Percentiles rank a stretch among this genome's conserved stretches.
phyloP scores from a whole-genome alignment of 2,888 invertebrate species.

The Sceliomorpha sp. region DNA sequence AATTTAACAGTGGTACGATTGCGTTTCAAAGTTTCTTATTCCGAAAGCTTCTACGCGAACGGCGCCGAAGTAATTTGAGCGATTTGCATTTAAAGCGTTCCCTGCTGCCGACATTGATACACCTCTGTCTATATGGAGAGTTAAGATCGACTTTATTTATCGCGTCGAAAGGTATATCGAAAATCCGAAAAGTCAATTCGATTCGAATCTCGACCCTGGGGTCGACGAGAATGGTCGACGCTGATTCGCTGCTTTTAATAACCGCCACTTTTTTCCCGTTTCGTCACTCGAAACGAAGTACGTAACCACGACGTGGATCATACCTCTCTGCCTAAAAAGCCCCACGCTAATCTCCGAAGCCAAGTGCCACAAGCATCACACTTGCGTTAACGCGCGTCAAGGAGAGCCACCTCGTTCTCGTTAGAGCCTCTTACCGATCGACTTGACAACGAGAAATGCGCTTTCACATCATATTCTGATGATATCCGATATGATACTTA shows the following conservation, averaged over 20 bases:
- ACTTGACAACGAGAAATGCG: constrained; percentile 30
- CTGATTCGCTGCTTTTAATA: constrained; percentile 48
- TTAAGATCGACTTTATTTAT: constrained; percentile 66
- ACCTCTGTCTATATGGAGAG: constrained; percentile 70
- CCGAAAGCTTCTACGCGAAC: no score
- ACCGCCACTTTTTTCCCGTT: constrained; percentile 17
- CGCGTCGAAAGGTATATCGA: constrained; percentile 35
- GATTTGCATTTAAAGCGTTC: constrained; percentile 73
- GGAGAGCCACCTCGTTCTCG: constrained; percentile 33
- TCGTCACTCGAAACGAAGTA: no score
- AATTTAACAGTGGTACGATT: constrained; percentile 55
- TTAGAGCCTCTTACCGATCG: constrained; percentile 35
- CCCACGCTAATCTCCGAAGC: not conserved
- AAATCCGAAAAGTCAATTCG: constrained; percentile 56
- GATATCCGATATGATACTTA: constrained; percentile 13
- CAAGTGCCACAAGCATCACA: constrained; percentile 21
- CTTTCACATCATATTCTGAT: constrained; percentile 36
- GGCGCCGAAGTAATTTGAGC: constrained; percentile 11
- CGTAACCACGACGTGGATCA: not conserved
- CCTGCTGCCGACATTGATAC: constrained; percentile 68
- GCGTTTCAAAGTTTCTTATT: constrained; percentile 51
- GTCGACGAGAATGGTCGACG: constrained; percentile 41
- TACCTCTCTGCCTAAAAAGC: not conserved
- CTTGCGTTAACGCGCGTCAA: constrained; percentile 46
- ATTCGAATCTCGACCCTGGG: constrained; percentile 48